Evolutionary conservation across 2,797 vertebrate species (phyloP).

Genomic region (Phoebastria nigripes): DNA sequence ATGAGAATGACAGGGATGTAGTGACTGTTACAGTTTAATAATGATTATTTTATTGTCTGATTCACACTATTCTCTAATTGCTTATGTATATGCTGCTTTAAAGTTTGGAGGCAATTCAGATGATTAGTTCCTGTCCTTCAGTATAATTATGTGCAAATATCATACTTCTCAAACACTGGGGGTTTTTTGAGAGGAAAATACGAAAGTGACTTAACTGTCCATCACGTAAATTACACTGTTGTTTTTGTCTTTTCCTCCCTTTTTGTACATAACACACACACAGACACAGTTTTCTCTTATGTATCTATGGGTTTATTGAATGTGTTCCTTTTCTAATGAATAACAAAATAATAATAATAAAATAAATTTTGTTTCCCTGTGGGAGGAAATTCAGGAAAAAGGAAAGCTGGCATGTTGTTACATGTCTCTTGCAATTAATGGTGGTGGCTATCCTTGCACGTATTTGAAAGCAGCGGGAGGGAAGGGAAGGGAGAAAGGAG

Average conservation of each 20-base stretch:
- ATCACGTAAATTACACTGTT: not conserved
- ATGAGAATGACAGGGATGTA: not conserved
- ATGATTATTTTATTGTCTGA: not conserved
- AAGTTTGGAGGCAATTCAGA: not conserved
- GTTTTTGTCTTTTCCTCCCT: slow-evolving; percentile 15
- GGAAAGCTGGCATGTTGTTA: not conserved
- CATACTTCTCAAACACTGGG: not conserved
- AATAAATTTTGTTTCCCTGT: not conserved
- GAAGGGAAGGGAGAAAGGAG: not conserved
- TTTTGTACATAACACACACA: not conserved
- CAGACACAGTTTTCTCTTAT: not conserved
- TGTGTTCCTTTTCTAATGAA: not conserved
- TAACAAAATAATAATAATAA: not conserved
- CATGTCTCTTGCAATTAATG: not conserved
- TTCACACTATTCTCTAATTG: not conserved
- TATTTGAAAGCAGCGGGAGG: not conserved
- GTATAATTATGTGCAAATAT: not conserved
- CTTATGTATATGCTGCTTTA: not conserved
- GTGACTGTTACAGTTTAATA: not conserved
- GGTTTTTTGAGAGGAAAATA: not conserved
- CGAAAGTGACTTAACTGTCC: not conserved
- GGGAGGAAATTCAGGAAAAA: not conserved
- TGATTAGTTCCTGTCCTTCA: not conserved
- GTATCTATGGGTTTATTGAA: not conserved
- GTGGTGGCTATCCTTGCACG: not conserved